Evolutionary conservation across 2,888 invertebrate species (phyloP).

Genomic region (Malachius bipustulatus): DNA sequence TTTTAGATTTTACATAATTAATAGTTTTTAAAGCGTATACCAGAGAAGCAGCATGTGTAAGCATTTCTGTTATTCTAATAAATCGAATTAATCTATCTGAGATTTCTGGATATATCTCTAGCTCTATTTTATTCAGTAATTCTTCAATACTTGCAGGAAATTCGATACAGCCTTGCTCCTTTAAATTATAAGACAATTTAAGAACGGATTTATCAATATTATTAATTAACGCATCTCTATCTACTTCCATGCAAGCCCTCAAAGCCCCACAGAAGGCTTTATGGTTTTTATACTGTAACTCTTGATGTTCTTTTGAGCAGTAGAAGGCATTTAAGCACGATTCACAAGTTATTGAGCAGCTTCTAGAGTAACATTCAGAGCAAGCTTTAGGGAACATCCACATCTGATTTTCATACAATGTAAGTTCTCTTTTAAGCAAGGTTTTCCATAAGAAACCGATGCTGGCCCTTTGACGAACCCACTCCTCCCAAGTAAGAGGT

Average conservation of each 20-base stretch:
- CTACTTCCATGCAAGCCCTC: background rate
- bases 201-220: background rate
- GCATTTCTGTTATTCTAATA: background rate
- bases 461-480: background rate
- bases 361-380: background rate
- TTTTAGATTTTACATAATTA: background rate
- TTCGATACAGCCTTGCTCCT: too few species aligned
- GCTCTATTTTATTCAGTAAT: background rate
- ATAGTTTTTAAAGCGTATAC: background rate
- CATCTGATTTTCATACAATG: background rate
- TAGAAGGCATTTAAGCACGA: constrained; percentile 1
- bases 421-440: background rate
- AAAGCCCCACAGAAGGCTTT: background rate
- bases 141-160: background rate
- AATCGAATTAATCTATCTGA: background rate
- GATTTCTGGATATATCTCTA: background rate
- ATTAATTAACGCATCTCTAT: background rate
- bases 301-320: background rate
- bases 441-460: background rate
- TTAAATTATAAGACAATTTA: too few species aligned
- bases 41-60: background rate
- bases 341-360: background rate
- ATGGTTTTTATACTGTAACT: background rate
- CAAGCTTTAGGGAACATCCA: constrained; percentile 3
- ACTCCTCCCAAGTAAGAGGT: background rate